These are phyloP conservation scores for Diacarnus erythraeanus DNA, from an alignment of 37 sponge, comb jelly and placozoan genomes.

Conservation along the genomic window DNA sequence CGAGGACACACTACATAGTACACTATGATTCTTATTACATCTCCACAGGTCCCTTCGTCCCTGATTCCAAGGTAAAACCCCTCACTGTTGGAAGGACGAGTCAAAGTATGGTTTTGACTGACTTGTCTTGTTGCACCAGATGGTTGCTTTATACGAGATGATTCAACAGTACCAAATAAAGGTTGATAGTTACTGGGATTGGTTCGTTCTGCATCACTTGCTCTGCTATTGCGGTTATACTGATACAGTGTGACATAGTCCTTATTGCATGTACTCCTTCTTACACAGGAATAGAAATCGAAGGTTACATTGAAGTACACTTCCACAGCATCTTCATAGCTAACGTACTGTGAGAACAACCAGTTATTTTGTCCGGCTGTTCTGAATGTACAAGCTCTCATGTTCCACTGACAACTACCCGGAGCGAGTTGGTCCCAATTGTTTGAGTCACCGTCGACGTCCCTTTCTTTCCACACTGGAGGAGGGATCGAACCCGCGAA, in stretches of 20 bases:
- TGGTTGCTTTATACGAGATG: not conserved
- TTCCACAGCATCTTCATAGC: not conserved
- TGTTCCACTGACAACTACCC: not conserved
- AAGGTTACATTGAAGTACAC: constrained; percentile 7
- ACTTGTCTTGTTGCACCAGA: no score
- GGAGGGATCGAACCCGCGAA: not conserved
- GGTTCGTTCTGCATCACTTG: not conserved
- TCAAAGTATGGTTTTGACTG: not conserved
- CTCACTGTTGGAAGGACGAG: not conserved
- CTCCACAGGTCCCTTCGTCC: constrained; percentile 1
- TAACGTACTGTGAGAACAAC: constrained; percentile 7
- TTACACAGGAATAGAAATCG: no score
- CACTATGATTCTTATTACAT: not conserved
- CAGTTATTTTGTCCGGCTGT: constrained; percentile 9
- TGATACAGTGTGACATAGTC: not conserved
- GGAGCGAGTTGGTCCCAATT: not conserved
- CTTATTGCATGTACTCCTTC: not conserved
- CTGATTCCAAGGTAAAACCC: constrained; percentile 9
- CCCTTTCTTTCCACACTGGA: not conserved
- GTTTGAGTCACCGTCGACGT: no score
- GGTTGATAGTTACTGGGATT: not conserved
- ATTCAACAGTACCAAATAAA: not conserved
- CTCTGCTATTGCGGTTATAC: not conserved
- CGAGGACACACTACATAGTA: not conserved
- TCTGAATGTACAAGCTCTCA: not conserved